Conservation (phyloP, 1,140 invertebrate species). For the Tachypleus tridentatus region DNA sequence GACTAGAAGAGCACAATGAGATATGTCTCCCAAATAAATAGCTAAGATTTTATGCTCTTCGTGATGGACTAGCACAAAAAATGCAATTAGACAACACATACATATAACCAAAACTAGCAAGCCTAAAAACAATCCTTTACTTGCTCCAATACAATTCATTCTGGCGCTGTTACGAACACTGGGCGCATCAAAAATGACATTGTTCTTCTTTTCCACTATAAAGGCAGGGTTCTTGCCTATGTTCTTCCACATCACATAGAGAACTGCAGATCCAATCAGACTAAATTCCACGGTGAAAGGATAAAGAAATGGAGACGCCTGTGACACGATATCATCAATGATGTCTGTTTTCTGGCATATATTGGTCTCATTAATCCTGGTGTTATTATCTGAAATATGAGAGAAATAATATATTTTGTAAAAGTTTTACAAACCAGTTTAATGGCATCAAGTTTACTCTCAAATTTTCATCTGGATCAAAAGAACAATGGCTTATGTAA, state of each 20-base stretch:
- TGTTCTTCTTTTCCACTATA: constrained; percentile 4
- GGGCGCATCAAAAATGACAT: constrained; percentile 7
- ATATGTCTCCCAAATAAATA: constrained; percentile 81
- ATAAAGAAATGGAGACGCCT: constrained; percentile 83
- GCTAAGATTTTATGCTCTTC: constrained; percentile 42
- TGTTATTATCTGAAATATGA: constrained; percentile 17
- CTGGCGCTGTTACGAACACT: constrained; percentile 11
- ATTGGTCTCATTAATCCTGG: constrained; percentile 27
- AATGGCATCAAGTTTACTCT: too few relatives aligned
- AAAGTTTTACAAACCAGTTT: too few relatives aligned
- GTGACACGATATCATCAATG: constrained; percentile 52
- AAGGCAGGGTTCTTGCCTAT: constrained; percentile 39
- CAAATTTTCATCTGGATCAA: too few relatives aligned
- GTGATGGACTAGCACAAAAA: constrained; percentile 75
- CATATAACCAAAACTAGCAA: constrained; percentile 75
- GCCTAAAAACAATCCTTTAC: constrained; percentile 79
- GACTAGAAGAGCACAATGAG: constrained; percentile 73
- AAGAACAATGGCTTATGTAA: too few relatives aligned
- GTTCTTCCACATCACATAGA: constrained; percentile 96
- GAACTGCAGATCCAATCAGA: constrained; percentile 77
- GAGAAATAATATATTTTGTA: background rate
- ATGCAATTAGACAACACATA: constrained; percentile 81
- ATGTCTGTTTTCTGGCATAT: constrained; percentile 25
- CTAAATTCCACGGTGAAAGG: constrained; percentile 96
- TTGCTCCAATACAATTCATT: constrained; percentile 63